Base-by-base conservation (phyloP, 2,797 vertebrate species). In the Catostomus latipinnis region DNA sequence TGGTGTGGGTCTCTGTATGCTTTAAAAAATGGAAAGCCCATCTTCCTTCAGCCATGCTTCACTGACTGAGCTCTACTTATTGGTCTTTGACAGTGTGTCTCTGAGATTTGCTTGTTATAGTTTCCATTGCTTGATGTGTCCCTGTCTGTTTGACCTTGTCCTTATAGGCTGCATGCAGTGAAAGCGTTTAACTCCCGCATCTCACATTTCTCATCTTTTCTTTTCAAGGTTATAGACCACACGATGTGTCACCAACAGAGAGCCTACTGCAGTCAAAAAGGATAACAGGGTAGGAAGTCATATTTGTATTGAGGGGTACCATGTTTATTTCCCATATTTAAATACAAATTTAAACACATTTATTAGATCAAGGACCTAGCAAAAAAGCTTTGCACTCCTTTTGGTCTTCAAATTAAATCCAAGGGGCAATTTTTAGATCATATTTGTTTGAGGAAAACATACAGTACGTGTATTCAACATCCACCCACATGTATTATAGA, bases 61-160 rank as follows among this genome's bases (percentile, higher is more conserved):
- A 43, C 58, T 82, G 70, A 43, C 58, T 82, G 70, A 60, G 69
- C 70, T 76, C 13, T 6, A 57, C 16, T 58, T 48, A 6, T 62
- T 14, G 76, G 8, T 67, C 8, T 52, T 62, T 67, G 6, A 68
- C 56, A 43, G 69, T 22, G n/a, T 70, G 60, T 63, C 77, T 76
- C 65, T 9, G 79, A 81, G 58, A 72, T 69, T 84, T 58, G 61
- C 75, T 85, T 63, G 58, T 74, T 57, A 48, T 58, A 34, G 58
- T 58, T 74, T 77, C 48, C 0, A 22, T 45, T 13, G 50, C 60
- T 62, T 88, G 83, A 86, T 87, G 80, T 76, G 85, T 86, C 86
- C 86, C 71, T 76, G 76, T 76, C 71, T 79, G 68, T 85, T 83
- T 88, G 84, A 92, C 88, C 89, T 89, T 74, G 80, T 78, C 75